Conservation (phyloP, 2,888 invertebrate genomes). For the Cancer borealis region DNA sequence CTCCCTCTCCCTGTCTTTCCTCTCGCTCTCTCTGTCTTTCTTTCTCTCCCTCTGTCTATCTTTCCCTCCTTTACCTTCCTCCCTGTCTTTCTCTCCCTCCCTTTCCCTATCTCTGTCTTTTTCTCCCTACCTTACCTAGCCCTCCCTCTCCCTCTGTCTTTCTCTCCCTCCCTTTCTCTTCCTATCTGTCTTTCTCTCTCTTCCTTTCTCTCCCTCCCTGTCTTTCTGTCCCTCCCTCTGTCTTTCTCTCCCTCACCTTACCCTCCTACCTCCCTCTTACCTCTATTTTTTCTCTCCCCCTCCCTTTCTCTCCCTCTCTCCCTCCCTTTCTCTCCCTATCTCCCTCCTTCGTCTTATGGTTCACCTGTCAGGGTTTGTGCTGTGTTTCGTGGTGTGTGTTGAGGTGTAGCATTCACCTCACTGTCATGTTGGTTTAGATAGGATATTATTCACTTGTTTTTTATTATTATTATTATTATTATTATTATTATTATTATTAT, state of each 20-base stretch:
- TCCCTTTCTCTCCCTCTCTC: no score
- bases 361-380: neutral
- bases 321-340: no score
- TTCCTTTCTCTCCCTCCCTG: neutral
- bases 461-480: no score
- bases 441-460: neutral
- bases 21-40: neutral
- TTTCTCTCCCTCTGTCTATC: neutral
- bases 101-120: neutral
- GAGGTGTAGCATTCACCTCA: constrained; percentile 11
- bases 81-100: neutral
- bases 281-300: no score
- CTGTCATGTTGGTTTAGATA: constrained; percentile 8
- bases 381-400: neutral
- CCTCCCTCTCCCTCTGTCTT: neutral
- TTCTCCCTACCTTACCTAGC: neutral
- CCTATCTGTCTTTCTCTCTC: neutral
- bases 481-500: no score
- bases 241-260: neutral
- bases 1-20: no score
- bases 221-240: neutral
- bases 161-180: neutral
- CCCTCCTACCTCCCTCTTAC: neutral
- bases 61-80: neutral
- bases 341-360: neutral